Conservation (phyloP, 2,888 invertebrate species). For the Rhodophaea formosa region DNA sequence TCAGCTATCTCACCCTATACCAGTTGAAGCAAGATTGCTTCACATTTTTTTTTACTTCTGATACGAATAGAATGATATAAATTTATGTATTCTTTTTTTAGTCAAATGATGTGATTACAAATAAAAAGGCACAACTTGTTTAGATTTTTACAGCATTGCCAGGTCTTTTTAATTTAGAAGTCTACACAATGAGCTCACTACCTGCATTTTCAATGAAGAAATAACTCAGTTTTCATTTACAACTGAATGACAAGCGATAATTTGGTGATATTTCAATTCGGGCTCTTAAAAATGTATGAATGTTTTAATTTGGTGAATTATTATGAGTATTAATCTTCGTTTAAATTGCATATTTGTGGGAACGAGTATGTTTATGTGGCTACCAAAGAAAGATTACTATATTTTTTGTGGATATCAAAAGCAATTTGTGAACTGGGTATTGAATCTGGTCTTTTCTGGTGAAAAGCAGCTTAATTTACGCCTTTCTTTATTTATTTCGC, state of each 20-base stretch:
- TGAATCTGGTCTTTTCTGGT: too few species aligned
- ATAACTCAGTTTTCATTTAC: conserved; percentile 6
- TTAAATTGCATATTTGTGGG: neutral
- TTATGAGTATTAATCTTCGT: neutral
- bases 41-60: too few species aligned
- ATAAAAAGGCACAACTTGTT: too few species aligned
- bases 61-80: too few species aligned
- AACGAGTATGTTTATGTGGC: neutral
- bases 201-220: conserved; percentile 12
- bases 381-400: neutral
- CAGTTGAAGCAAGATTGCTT: too few species aligned
- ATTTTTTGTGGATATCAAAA: too few species aligned
- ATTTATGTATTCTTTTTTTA: too few species aligned
- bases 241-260: conserved; percentile 11
- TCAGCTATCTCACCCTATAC: too few species aligned
- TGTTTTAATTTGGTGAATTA: conserved; percentile 1
- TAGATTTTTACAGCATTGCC: neutral
- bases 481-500: too few species aligned
- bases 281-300: neutral
- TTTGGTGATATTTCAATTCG: conserved; percentile 13
- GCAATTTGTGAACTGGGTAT: too few species aligned
- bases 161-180: neutral
- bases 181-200: neutral
- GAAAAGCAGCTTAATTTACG: too few species aligned
- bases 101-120: too few species aligned